A percentile compares a stretch with the other conserved stretches of the same genome.
These are phyloP conservation scores for Beaufortia kweichowensis DNA, from an alignment of 2,113 vertebrate species.

Conservation along the genomic window DNA sequence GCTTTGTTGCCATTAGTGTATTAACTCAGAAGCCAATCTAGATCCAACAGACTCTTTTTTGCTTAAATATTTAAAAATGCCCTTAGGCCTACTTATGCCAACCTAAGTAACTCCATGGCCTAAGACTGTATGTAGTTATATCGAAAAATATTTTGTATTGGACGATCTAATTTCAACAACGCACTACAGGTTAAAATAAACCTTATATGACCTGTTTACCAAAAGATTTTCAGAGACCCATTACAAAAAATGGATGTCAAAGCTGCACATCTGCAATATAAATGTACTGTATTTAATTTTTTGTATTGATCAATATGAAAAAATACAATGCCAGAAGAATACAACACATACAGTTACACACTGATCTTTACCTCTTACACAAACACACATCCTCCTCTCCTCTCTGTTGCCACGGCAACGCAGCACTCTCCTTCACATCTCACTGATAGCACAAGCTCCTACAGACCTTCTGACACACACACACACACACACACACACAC, in stretches of 20 bases:
- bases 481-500: conserved; percentile 7
- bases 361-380: neutral
- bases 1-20: conserved; percentile 16
- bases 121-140: too few relatives aligned
- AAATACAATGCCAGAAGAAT: neutral
- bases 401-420: conserved; percentile 57
- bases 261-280: neutral
- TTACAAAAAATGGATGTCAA: conserved; percentile 15
- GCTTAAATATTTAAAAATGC: too few relatives aligned
- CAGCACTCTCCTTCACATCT: conserved; percentile 39
- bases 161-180: neutral
- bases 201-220: neutral
- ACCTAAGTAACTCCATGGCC: too few relatives aligned
- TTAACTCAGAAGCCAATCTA: neutral
- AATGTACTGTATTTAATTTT: too few relatives aligned
- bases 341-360: neutral
- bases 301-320: neutral
- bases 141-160: too few relatives aligned
- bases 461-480: neutral
- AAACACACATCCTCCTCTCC: conserved; percentile 1
- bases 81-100: too few relatives aligned
- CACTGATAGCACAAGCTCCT: conserved; percentile 40
- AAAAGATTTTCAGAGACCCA: neutral
- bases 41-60: conserved; percentile 8
- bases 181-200: neutral